Evolutionary conservation across 2,888 invertebrate genomes (phyloP).

Genomic region (Formica aserva): DNA sequence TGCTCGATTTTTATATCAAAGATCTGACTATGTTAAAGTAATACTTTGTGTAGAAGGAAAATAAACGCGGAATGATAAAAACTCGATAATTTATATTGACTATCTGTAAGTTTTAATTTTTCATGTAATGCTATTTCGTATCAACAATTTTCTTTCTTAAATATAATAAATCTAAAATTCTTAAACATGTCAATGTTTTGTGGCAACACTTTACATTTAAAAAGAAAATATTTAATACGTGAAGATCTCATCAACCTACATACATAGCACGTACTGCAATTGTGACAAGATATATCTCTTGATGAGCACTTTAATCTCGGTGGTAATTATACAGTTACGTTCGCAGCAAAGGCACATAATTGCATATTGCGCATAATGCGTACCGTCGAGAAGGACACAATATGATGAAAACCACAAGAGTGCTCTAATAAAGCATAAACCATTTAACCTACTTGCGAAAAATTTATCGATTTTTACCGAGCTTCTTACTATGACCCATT

Average conservation of each 20-base stretch:
- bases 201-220: not conserved
- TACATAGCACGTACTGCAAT: not conserved
- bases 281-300: not conserved
- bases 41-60: not conserved
- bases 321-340: slow-evolving; percentile 15
- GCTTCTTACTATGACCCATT: not conserved
- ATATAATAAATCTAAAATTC: not conserved
- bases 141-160: not conserved
- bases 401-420: not conserved
- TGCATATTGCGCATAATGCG: not conserved
- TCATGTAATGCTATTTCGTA: not conserved
- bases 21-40: not conserved
- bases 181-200: not conserved
- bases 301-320: slow-evolving; percentile 1
- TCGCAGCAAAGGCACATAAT: not conserved
- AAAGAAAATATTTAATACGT: not conserved
- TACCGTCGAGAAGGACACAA: not conserved
- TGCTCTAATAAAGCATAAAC: slow-evolving; percentile 10
- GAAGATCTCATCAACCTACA: not conserved
- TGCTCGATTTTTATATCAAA: not conserved
- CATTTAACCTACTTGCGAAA: slow-evolving; percentile 32
- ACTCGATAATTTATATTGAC: not conserved
- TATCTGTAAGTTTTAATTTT: not conserved
- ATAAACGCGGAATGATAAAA: not conserved
- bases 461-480: slow-evolving; percentile 8